Evolutionary conservation across 2,113 vertebrate genomes (phyloP), one percentile per base, ranked within the genome.

Genomic region (Marcusenius ussheri): DNA sequence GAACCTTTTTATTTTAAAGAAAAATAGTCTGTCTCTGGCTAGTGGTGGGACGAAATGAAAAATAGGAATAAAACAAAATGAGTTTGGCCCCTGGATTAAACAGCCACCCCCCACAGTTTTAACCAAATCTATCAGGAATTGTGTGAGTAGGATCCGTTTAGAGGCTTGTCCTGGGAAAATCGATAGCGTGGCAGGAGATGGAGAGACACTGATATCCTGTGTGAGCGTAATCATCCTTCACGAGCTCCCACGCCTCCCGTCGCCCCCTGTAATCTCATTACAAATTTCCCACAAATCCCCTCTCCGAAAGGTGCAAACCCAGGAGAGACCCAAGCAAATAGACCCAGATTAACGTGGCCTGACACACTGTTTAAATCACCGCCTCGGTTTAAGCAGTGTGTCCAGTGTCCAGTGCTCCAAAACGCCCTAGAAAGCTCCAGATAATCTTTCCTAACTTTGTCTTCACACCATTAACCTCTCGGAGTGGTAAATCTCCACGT

Each of bases 221-320:
- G 88, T 90, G 53, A 74, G 53, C 62, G 13, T 56, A 90, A 87
- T 90, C 90, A 70, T 35, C 88, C 84, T 87, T 31, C 27, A 27
- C 90, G 51, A 90, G 90, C 88, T 90, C 92, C 77, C 53, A 89
- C 89, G 90, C 91, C 90, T 39, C 90, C 91, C 74, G 46, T 66
- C 89, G 87, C 66, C 91, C 77, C 91, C 53, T 46, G 56, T 93
- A 93, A 93, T 93, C 92, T 91, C 89, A 91, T 93, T 93, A 92
- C 74, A 91, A 90, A 92, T 90, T 85, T 92, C 53, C 91, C 90
- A 92, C 91, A 90, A 80, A 90, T 91, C 88, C 88, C 83, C 88
- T 91, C 91, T 86, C 87, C 80, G 90, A 92, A 88, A 88, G 89
- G 89, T 47, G 56, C 70, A 91, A 91, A 87, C 87, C 50, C 88